Evolutionary conservation across 1,140 invertebrate genomes (phyloP), one percentile per base, ranked within the genome.

Genomic region (Sinonovacula constricta): DNA sequence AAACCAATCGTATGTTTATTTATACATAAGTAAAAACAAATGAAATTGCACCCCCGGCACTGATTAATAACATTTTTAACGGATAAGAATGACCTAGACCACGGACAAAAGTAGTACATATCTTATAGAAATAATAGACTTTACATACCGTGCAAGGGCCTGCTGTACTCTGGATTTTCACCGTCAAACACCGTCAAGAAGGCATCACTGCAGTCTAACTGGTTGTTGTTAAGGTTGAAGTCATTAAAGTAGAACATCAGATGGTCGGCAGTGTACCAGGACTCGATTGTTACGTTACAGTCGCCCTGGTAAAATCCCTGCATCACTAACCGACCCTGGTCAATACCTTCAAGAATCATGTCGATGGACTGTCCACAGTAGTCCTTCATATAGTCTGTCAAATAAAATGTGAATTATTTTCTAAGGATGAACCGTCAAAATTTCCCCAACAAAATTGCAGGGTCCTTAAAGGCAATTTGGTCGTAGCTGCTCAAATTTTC

Each of bases 221-320:
- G 22, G 26, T 56, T 12, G n/a, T 24, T 4, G 10, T 56, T 56
- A 30, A 71, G 31, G 22, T 71, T 56, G 49, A 59, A 71, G 2
- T 59, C 22, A 3, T 71, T 56, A 34, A 71, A 71, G 24, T 71
- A 60, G 24, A 71, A 71, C 24, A 10, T 26, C 0, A 71, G 14
- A n/a, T 28, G 18, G 14, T 71, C 53, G 22, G 30, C 7, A 12
- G 28, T 59, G 22, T 5, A 33, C 53, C 33, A 22, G 1, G 68
- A 18, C 30, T 57, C n/a, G 7, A 71, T 57, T 4, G 68, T 71
- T n/a, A 71, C 68, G 56, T 71, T 71, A 49, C 68, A 71, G 56
- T 71, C 68, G 3, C 56, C 56, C 0, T 39, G 24, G 31, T 45
- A 71, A 7, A 22, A 26, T 15, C 36, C 34, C 15, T 59, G 54